Evolutionary conservation across 2,888 invertebrate species (phyloP).

Genomic region (Cataglyphis rosenhaueri): DNA sequence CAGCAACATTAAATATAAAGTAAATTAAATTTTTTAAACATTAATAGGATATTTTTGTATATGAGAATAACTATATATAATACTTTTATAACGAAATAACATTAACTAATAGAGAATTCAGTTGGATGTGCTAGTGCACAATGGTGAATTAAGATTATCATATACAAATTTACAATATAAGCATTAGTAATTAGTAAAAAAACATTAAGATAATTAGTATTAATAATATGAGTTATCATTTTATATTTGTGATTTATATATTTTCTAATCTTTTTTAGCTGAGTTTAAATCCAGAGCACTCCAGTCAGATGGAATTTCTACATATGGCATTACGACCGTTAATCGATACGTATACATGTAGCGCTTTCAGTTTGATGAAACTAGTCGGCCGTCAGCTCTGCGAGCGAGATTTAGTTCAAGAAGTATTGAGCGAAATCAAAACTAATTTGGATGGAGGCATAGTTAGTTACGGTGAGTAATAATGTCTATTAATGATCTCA

Average conservation of each 20-base stretch:
- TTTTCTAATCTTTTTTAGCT: slow-evolving; percentile 75
- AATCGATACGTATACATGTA: slow-evolving; percentile 91
- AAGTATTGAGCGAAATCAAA: slow-evolving; percentile 89
- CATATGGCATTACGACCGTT: slow-evolving; percentile 89
- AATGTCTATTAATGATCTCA: background rate
- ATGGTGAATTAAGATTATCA: no score
- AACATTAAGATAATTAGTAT: no score
- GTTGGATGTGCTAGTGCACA: no score
- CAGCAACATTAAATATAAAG: slow-evolving; percentile 79
- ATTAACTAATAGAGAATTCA: background rate
- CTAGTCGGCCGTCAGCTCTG: slow-evolving; percentile 87
- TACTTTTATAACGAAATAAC: background rate
- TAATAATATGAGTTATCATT: no score
- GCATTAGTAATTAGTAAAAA: no score
- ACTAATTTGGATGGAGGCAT: slow-evolving; percentile 87
- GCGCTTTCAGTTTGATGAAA: slow-evolving; percentile 88
- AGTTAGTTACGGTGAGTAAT: slow-evolving; percentile 88
- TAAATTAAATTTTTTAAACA: slow-evolving; percentile 55
- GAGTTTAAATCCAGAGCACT: slow-evolving; percentile 79
- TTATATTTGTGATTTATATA: background rate
- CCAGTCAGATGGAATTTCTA: slow-evolving; percentile 86
- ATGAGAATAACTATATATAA: slow-evolving; percentile 1
- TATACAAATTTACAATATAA: no score
- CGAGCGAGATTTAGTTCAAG: slow-evolving; percentile 90
- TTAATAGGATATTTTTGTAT: slow-evolving; percentile 1